Conservation (phyloP, 1,140 invertebrate genomes). For the Nilaparvata lugens region DNA sequence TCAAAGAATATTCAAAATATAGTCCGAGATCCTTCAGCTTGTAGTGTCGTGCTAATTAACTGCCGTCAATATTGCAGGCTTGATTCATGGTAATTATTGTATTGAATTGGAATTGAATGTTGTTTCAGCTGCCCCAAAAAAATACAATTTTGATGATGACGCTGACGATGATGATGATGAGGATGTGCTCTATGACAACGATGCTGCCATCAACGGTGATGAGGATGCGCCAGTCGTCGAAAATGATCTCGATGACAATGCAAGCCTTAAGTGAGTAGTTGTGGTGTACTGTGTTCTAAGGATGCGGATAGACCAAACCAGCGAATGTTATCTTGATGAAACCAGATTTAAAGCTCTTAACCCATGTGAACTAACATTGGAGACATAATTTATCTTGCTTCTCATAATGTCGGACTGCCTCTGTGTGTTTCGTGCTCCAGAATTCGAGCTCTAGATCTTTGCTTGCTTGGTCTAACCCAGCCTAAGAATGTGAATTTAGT, state of each 20-base stretch:
- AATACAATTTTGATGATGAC: slow-evolving; percentile 10
- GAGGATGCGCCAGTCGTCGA: slow-evolving; percentile 4
- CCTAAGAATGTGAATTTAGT: too few species aligned
- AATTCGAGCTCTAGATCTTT: too few species aligned
- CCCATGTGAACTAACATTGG: neutral
- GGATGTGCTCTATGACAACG: slow-evolving; percentile 10
- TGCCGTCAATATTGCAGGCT: neutral
- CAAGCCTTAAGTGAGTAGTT: slow-evolving; percentile 6
- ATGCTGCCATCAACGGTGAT: neutral
- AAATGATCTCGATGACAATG: slow-evolving; percentile 5
- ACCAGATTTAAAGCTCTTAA: neutral
- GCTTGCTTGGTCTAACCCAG: too few species aligned
- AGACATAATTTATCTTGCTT: too few species aligned
- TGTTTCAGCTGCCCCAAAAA: slow-evolving; percentile 3
- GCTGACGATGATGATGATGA: neutral
- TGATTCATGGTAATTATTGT: neutral
- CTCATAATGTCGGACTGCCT: too few species aligned
- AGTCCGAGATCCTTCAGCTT: too few species aligned
- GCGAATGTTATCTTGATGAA: neutral
- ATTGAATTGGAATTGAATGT: neutral
- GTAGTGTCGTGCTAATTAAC: too few species aligned
- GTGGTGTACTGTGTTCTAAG: neutral
- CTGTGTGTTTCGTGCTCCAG: too few species aligned
- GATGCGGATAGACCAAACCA: neutral
- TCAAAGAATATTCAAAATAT: too few species aligned